phyloP scores from a whole-genome alignment of 2,888 invertebrate genomes.

The Cremastinae sp. region DNA sequence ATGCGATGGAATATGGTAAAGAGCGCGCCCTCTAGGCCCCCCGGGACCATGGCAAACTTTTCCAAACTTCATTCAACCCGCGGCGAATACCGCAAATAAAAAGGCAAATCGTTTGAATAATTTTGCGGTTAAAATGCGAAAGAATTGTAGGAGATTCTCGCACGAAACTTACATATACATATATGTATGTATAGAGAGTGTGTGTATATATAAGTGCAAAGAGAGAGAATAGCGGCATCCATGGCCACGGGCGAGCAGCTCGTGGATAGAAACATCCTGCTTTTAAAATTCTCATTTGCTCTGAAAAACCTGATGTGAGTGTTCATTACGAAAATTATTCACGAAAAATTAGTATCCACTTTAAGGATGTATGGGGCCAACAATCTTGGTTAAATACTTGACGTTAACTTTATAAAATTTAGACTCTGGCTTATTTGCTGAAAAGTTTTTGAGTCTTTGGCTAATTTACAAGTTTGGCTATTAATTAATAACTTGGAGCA shows the following conservation, averaged over 20 bases:
- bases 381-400: too few relatives aligned
- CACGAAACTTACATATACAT: neutral
- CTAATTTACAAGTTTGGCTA: too few relatives aligned
- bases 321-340: neutral
- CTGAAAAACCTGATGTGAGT: conserved; percentile 9
- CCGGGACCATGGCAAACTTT: conserved; percentile 15
- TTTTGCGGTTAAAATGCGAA: conserved; percentile 41
- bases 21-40: conserved; percentile 14
- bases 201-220: too few relatives aligned
- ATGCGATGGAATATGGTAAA: conserved; percentile 40
- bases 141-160: conserved; percentile 14
- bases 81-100: conserved; percentile 4
- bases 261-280: conserved; percentile 36
- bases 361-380: too few relatives aligned
- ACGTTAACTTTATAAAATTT: too few relatives aligned
- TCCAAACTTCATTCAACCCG: conserved; percentile 40
- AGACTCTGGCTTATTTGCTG: too few relatives aligned
- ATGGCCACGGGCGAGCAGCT: neutral
- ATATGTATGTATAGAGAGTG: neutral
- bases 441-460: too few relatives aligned
- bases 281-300: conserved; percentile 24
- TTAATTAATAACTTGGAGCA: too few relatives aligned
- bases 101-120: conserved; percentile 45
- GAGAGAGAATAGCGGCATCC: neutral
- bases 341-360: neutral